Evolutionary conservation across 2,113 vertebrate genomes (phyloP).

Genomic region (Sakesphorus luctuosus): DNA sequence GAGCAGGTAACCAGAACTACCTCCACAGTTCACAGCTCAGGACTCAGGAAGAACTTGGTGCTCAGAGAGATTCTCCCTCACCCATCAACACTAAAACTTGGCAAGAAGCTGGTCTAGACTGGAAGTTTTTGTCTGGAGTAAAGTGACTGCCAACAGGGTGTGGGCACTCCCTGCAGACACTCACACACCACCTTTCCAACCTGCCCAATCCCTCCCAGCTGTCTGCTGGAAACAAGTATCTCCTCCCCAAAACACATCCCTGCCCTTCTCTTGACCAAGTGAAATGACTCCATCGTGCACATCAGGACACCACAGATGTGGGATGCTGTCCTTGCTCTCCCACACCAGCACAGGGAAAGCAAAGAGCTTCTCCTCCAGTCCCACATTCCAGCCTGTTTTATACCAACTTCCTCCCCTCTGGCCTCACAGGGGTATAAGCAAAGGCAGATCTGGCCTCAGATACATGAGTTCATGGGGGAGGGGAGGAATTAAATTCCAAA

Average conservation of each 20-base stretch:
- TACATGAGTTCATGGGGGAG: background rate
- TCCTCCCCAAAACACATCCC: background rate
- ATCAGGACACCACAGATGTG: fast-evolving
- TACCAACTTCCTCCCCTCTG: background rate
- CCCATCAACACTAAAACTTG: background rate
- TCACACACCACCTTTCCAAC: background rate
- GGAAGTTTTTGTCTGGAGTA: background rate
- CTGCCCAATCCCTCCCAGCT: background rate
- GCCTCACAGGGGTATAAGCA: background rate
- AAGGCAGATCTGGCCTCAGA: background rate
- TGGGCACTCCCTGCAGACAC: background rate
- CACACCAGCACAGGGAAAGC: background rate
- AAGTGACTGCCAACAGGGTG: background rate
- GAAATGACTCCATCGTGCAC: background rate
- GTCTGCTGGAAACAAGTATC: background rate
- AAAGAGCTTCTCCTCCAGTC: background rate
- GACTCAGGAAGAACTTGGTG: background rate
- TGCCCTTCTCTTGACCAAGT: background rate
- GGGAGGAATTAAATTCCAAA: conserved; percentile 16
- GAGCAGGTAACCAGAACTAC: background rate
- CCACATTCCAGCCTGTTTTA: background rate
- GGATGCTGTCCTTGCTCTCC: background rate
- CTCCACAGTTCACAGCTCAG: background rate
- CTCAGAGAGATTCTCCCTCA: background rate
- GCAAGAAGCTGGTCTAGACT: background rate